These are phyloP conservation scores for Drosophila kuntzei DNA, from an alignment of 2,888 invertebrate species.

Conservation along the genomic window DNA sequence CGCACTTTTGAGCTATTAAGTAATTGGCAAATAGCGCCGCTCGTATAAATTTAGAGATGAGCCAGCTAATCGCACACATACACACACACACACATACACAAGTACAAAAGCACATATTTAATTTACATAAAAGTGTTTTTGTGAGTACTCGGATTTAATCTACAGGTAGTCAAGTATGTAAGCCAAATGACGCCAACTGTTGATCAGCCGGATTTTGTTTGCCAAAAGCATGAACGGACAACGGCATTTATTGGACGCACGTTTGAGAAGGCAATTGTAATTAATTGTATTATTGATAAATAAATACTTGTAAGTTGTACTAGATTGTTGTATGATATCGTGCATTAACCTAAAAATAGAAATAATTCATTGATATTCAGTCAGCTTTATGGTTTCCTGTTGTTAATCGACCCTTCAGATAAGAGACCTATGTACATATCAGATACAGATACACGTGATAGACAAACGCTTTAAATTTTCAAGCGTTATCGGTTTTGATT, in stretches of 20 bases:
- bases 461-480: constrained; percentile 1
- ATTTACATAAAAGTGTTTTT: constrained; percentile 9
- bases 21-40: constrained; percentile 65
- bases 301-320: background rate
- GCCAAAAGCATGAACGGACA: constrained; percentile 70
- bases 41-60: constrained; percentile 63
- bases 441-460: constrained; percentile 64
- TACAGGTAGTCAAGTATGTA: constrained; percentile 38
- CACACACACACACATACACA: constrained; percentile 1
- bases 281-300: background rate
- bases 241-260: constrained; percentile 10
- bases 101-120: too few species aligned
- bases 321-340: too few species aligned
- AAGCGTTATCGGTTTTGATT: constrained; percentile 1
- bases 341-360: constrained; percentile 57
- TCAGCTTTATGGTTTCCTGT: constrained; percentile 50
- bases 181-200: constrained; percentile 67
- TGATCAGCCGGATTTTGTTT: constrained; percentile 61
- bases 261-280: constrained; percentile 1
- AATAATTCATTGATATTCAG: constrained; percentile 44
- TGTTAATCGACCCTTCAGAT: constrained; percentile 39
- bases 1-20: constrained; percentile 74
- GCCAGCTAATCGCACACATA: constrained; percentile 30
- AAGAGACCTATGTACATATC: constrained; percentile 36
- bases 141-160: constrained; percentile 12